phyloP scores from a whole-genome alignment of 2,888 invertebrate species.

The Trissolcus brochymenae region DNA sequence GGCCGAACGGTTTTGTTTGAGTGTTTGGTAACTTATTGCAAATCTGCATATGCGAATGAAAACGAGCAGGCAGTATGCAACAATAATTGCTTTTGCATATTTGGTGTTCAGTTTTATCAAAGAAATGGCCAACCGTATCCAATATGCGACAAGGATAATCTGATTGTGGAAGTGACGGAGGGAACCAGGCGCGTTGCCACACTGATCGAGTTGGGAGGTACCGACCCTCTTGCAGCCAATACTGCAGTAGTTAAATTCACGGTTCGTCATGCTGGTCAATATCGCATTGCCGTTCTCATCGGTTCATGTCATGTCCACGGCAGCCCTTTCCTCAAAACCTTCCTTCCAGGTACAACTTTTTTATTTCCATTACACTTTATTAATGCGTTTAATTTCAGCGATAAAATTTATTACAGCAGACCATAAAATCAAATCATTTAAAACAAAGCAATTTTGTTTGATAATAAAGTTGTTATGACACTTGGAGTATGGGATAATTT shows the following conservation, averaged over 20 bases:
- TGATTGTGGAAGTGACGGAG: constrained; percentile 91
- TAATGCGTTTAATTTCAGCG: too few relatives aligned
- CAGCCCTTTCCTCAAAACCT: constrained; percentile 90
- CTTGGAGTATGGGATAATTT: background rate
- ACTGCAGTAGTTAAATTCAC: constrained; percentile 94
- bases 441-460: background rate
- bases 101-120: constrained; percentile 85
- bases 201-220: constrained; percentile 90
- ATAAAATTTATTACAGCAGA: background rate
- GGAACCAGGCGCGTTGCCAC: constrained; percentile 89
- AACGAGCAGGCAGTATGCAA: background rate
- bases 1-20: background rate
- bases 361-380: too few relatives aligned
- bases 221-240: constrained; percentile 90
- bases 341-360: constrained; percentile 81
- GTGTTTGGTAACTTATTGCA: background rate
- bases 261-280: constrained; percentile 92
- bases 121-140: constrained; percentile 96
- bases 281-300: constrained; percentile 90
- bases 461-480: constrained; percentile 3
- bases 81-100: constrained; percentile 26
- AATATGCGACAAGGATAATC: constrained; percentile 93
- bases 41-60: constrained; percentile 16
- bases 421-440: constrained; percentile 2
- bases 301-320: constrained; percentile 89